phyloP scores from a whole-genome alignment of 1,140 invertebrate genomes.

The Tyrophagus putrescentiae region DNA sequence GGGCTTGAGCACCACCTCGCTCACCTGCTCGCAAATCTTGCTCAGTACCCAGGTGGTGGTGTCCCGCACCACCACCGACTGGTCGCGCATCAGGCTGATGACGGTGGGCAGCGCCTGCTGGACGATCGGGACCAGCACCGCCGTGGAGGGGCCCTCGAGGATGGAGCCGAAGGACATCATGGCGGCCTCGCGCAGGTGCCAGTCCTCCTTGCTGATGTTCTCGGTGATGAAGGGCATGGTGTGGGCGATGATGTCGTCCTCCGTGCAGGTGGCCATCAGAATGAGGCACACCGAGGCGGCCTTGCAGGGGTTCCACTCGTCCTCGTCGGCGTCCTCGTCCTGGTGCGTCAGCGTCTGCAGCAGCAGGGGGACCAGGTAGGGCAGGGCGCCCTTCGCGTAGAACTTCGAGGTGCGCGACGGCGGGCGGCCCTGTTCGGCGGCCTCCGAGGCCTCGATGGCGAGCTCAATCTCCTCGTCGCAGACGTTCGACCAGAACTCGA shows the following conservation, averaged over 20 bases:
- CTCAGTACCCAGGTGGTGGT: slow-evolving; percentile 97
- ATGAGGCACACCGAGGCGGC: slow-evolving; percentile 98
- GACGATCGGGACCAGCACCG: slow-evolving; percentile 74
- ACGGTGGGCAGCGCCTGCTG: slow-evolving; percentile 90
- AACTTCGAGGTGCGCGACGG: slow-evolving; percentile 67
- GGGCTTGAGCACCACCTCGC: slow-evolving; percentile 85
- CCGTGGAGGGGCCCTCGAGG: slow-evolving; percentile 74
- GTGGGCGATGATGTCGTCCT: slow-evolving; percentile 86
- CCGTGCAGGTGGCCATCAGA: slow-evolving; percentile 88
- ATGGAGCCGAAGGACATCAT: slow-evolving; percentile 97
- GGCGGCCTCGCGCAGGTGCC: slow-evolving; percentile 89
- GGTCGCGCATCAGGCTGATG: slow-evolving; percentile 83
- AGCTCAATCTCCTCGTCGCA: slow-evolving; percentile 98
- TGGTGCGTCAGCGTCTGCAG: slow-evolving; percentile 89
- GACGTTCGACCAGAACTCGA: slow-evolving; percentile 99
- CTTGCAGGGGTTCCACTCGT: slow-evolving; percentile 99
- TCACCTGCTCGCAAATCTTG: slow-evolving; percentile 89
- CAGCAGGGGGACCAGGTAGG: slow-evolving; percentile 83
- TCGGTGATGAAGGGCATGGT: slow-evolving; percentile 93
- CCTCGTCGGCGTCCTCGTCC: slow-evolving; percentile 68
- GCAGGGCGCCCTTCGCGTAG: slow-evolving; percentile 90
- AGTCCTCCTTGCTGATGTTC: slow-evolving; percentile 83
- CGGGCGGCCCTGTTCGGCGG: slow-evolving; percentile 72
- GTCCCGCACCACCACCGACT: slow-evolving; percentile 79
- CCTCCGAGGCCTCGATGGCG: slow-evolving; percentile 82